A percentile compares a stretch with the other conserved stretches of the same genome.
These are phyloP conservation scores for Peromyscus attwateri DNA, from an alignment of 2,797 vertebrate species.

Conservation along the genomic window DNA sequence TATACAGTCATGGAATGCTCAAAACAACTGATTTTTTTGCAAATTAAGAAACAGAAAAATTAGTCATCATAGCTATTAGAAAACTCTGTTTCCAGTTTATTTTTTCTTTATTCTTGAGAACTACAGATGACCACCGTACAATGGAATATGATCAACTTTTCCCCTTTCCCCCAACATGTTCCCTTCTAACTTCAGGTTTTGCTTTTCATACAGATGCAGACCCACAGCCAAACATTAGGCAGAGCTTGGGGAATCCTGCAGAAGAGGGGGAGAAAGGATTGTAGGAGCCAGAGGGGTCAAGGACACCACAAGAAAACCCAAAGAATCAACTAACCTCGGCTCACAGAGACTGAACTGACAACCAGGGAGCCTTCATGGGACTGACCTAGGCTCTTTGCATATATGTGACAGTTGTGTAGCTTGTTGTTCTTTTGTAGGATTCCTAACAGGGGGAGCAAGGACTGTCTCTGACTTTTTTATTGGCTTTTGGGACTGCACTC, in stretches of 20 bases:
- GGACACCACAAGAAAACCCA: neutral
- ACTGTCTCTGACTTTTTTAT: too few relatives aligned
- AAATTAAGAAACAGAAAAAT: neutral
- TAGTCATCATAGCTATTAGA: neutral
- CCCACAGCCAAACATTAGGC: neutral
- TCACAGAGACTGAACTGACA: neutral
- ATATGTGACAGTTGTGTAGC: neutral
- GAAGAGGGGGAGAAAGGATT: neutral
- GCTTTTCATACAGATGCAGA: neutral
- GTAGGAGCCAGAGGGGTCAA: neutral
- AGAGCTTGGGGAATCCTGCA: neutral
- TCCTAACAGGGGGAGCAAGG: too few relatives aligned
- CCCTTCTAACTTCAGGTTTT: neutral
- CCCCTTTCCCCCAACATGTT: neutral
- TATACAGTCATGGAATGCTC: neutral
- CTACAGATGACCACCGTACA: neutral
- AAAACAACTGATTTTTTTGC: neutral
- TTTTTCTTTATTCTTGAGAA: neutral
- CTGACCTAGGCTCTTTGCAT: neutral
- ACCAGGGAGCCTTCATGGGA: neutral
- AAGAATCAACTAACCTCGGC: neutral
- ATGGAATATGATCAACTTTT: neutral
- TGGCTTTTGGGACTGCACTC: too few relatives aligned
- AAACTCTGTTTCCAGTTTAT: neutral
- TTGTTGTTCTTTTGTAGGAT: too few relatives aligned